Percentiles rank a stretch among this genome's conserved stretches.
Evolutionary conservation across 2,113 vertebrate species (phyloP).

Genomic region (Sardina pilchardus): DNA sequence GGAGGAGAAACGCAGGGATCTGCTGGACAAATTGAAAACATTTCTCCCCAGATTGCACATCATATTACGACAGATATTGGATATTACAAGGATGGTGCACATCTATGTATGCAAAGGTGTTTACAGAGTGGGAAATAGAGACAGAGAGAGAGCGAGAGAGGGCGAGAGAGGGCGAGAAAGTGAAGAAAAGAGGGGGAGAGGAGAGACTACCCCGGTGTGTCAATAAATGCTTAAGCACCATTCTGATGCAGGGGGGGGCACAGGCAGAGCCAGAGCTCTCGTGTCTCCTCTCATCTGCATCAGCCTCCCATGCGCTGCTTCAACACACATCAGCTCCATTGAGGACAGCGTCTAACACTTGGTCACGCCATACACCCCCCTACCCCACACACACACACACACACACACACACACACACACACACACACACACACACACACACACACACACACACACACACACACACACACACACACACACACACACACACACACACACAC

Average conservation of each 20-base stretch:
- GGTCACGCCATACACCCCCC: not conserved
- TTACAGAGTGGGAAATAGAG: not conserved
- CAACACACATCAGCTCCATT: not conserved
- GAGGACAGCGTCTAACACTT: not conserved
- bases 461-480: not conserved
- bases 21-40: slow-evolving; percentile 8
- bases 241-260: not conserved
- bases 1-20: not conserved
- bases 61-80: not conserved
- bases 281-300: not conserved
- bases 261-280: not conserved
- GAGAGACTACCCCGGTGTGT: not conserved
- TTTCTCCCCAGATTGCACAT: slow-evolving; percentile 1
- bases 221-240: not conserved
- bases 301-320: not conserved
- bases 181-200: not conserved
- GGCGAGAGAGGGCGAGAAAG: too few relatives aligned
- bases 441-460: not conserved
- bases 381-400: not conserved
- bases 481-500: not conserved
- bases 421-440: not conserved
- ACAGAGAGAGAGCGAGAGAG: not conserved
- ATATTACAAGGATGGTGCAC: not conserved
- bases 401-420: not conserved
- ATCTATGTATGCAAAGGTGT: not conserved